Evolutionary conservation across 2,888 invertebrate genomes (phyloP).

Genomic region (Tachina fera): DNA sequence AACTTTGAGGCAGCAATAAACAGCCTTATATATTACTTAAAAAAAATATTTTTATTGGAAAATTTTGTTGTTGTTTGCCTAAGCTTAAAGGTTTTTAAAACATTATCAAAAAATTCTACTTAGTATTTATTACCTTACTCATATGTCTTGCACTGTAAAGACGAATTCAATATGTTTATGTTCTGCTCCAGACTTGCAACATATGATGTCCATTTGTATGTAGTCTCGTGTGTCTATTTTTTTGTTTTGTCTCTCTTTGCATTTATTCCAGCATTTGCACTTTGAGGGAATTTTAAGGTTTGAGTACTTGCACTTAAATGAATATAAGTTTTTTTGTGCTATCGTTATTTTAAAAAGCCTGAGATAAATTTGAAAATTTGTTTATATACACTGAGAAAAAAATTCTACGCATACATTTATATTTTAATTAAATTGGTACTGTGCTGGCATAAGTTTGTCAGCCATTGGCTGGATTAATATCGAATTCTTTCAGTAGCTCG

Average conservation of each 20-base stretch:
- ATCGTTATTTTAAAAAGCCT: constrained; percentile 61
- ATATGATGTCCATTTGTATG: constrained; percentile 69
- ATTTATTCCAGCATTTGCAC: constrained; percentile 59
- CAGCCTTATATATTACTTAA: too few relatives aligned
- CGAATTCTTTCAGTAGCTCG: too few relatives aligned
- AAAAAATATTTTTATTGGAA: too few relatives aligned
- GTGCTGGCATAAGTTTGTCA: too few relatives aligned
- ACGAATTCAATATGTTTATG: constrained; percentile 22
- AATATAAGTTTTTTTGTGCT: constrained; percentile 35
- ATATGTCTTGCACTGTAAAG: not conserved
- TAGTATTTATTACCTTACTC: constrained; percentile 12
- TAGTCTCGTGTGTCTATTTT: constrained; percentile 34
- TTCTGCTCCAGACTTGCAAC: constrained; percentile 65
- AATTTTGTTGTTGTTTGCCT: too few relatives aligned
- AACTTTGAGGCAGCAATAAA: too few relatives aligned
- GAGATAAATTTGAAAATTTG: constrained; percentile 62
- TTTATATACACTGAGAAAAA: constrained; percentile 50
- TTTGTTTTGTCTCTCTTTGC: constrained; percentile 1
- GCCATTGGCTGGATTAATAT: too few relatives aligned
- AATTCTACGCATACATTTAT: too few relatives aligned
- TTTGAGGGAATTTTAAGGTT: constrained; percentile 57
- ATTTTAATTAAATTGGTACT: too few relatives aligned
- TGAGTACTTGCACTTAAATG: constrained; percentile 63
- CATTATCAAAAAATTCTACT: not conserved
- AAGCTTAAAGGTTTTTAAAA: not conserved